Percentiles rank a stretch among this genome's conserved stretches.
These are phyloP conservation scores for Thomomys bottae DNA, from an alignment of 2,113 vertebrate genomes.

Conservation along the genomic window DNA sequence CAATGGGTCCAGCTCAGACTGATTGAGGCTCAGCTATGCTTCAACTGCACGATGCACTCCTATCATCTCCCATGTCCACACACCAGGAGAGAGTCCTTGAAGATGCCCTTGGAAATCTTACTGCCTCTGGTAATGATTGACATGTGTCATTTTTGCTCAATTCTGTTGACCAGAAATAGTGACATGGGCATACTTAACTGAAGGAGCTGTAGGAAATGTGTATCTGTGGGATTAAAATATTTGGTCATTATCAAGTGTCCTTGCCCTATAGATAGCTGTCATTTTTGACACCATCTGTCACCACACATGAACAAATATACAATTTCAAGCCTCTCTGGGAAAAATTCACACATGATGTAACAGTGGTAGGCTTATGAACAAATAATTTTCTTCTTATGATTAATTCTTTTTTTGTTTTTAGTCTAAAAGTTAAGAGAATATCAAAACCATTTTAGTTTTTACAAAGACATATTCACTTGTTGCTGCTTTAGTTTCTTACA, in stretches of 20 bases:
- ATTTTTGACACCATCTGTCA: background rate
- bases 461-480: background rate
- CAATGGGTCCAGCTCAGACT: accelerated
- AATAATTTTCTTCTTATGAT: background rate
- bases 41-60: accelerated
- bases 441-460: background rate
- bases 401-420: background rate
- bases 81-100: background rate
- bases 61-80: accelerated
- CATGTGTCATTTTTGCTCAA: background rate
- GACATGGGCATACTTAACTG: background rate
- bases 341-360: background rate
- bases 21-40: accelerated
- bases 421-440: background rate
- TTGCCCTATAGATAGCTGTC: background rate
- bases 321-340: background rate
- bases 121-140: background rate
- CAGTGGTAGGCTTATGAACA: background rate
- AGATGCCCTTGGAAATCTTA: background rate
- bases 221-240: background rate
- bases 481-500: background rate
- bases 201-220: background rate
- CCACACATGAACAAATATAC: background rate
- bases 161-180: background rate
- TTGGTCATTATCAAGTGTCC: background rate